phyloP scores from a whole-genome alignment of 2,797 vertebrate genomes.

The Zalophus californianus region DNA sequence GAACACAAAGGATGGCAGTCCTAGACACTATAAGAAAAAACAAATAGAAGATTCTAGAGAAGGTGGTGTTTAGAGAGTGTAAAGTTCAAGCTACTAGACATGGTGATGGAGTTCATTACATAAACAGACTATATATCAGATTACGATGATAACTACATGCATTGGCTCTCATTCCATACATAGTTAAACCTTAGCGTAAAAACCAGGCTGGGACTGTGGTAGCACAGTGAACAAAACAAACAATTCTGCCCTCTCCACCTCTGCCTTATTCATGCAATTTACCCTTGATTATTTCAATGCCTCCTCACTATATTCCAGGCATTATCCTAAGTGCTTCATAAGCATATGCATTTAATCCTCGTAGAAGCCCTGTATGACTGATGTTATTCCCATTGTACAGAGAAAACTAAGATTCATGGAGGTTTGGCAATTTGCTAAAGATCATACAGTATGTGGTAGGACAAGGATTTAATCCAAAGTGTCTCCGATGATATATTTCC shows the following conservation, averaged over 20 bases:
- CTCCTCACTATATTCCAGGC: not conserved
- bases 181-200: conserved; percentile 8
- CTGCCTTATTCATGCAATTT: not conserved
- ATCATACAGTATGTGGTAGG: not conserved
- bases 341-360: not conserved
- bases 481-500: not conserved
- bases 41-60: not conserved
- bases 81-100: not conserved
- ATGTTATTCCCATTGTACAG: not conserved
- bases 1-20: not conserved
- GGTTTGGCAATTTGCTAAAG: not conserved
- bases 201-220: not conserved
- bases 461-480: not conserved
- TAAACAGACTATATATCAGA: not conserved
- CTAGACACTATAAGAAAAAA: not conserved
- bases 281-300: not conserved
- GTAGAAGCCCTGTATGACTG: not conserved
- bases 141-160: not conserved
- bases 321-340: not conserved
- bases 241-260: not conserved
- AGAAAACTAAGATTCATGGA: not conserved
- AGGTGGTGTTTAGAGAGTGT: not conserved
- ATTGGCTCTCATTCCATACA: not conserved
- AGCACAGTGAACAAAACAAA: not conserved
- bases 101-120: not conserved